A percentile compares a stretch with the other conserved stretches of the same genome.
Conservation (phyloP, 1,140 invertebrate genomes). For the Gonatopus flavifemur region DNA sequence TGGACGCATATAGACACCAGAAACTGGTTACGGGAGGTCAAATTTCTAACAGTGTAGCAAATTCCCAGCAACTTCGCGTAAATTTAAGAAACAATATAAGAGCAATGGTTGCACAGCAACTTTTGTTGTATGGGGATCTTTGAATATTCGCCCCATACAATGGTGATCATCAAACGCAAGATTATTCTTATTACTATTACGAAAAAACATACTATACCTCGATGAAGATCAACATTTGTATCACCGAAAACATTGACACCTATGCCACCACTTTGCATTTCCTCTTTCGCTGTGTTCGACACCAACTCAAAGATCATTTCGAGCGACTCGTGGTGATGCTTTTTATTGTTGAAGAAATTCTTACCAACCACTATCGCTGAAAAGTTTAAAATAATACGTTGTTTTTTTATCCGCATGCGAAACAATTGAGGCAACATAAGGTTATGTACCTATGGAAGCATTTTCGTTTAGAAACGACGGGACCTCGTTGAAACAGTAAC, state of each 20-base stretch:
- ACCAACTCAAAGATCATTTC: slow-evolving; percentile 64
- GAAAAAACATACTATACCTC: too few relatives aligned
- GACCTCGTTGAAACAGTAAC: slow-evolving; percentile 59
- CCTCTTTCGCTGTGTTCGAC: slow-evolving; percentile 61
- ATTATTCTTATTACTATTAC: too few relatives aligned
- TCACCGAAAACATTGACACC: slow-evolving; percentile 66
- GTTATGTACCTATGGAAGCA: slow-evolving; percentile 65
- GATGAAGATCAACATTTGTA: slow-evolving; percentile 64
- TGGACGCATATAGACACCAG: too few relatives aligned
- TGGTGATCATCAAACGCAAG: too few relatives aligned
- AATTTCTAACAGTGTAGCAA: neutral
- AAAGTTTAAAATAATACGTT: neutral
- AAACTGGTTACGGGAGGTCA: too few relatives aligned
- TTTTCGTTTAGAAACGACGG: slow-evolving; percentile 70
- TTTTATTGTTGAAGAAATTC: slow-evolving; percentile 37
- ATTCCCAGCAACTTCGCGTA: neutral
- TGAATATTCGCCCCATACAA: too few relatives aligned
- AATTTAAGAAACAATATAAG: neutral
- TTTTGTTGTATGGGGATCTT: too few relatives aligned
- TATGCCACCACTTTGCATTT: slow-evolving; percentile 66
- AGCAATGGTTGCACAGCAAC: too few relatives aligned
- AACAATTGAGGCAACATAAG: too few relatives aligned
- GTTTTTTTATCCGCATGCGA: neutral
- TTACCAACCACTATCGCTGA: slow-evolving; percentile 45
- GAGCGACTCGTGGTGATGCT: slow-evolving; percentile 60